A percentile compares a stretch with the other conserved stretches of the same genome.
Evolutionary conservation across 1,140 invertebrate species (phyloP).

Genomic region (Drosophila persimilis): DNA sequence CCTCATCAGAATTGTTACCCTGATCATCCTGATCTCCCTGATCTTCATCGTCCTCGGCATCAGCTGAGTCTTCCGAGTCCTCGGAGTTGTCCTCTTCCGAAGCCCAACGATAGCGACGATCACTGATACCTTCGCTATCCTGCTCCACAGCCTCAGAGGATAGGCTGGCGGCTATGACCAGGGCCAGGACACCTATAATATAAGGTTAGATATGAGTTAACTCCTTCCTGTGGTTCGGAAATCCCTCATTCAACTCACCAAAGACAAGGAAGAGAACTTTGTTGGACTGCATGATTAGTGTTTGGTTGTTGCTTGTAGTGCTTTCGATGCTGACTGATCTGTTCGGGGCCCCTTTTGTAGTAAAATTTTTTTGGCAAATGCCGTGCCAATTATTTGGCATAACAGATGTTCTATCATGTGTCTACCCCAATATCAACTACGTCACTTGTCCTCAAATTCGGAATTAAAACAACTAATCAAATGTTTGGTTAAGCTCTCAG

Average conservation of each 20-base stretch:
- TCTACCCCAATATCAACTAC: neutral
- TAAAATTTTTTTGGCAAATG: slow-evolving; percentile 22
- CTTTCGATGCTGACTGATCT: slow-evolving; percentile 41
- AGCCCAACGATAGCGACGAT: slow-evolving; percentile 63
- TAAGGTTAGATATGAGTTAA: too few relatives aligned
- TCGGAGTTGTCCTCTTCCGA: slow-evolving; percentile 20
- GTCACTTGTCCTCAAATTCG: slow-evolving; percentile 24
- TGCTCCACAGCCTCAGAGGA: slow-evolving; percentile 7
- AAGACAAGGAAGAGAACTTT: slow-evolving; percentile 56
- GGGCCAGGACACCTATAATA: slow-evolving; percentile 48
- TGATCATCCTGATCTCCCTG: slow-evolving; percentile 1
- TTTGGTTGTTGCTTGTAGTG: slow-evolving; percentile 25
- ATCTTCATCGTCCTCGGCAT: neutral
- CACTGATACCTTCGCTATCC: slow-evolving; percentile 41
- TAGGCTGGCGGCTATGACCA: slow-evolving; percentile 34
- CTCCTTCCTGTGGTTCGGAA: too few relatives aligned
- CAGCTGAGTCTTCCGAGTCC: slow-evolving; percentile 5
- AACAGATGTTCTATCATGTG: neutral
- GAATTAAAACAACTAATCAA: slow-evolving; percentile 48
- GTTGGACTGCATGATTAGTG: slow-evolving; percentile 50
- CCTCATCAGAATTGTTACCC: neutral
- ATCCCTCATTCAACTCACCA: slow-evolving; percentile 36
- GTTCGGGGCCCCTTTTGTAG: slow-evolving; percentile 54
- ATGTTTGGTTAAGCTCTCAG: slow-evolving; percentile 34
- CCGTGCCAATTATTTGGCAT: slow-evolving; percentile 12